A percentile compares a stretch with the other conserved stretches of the same genome.
phyloP scores from a whole-genome alignment of 1,140 invertebrate genomes.

The Papilio machaon region DNA sequence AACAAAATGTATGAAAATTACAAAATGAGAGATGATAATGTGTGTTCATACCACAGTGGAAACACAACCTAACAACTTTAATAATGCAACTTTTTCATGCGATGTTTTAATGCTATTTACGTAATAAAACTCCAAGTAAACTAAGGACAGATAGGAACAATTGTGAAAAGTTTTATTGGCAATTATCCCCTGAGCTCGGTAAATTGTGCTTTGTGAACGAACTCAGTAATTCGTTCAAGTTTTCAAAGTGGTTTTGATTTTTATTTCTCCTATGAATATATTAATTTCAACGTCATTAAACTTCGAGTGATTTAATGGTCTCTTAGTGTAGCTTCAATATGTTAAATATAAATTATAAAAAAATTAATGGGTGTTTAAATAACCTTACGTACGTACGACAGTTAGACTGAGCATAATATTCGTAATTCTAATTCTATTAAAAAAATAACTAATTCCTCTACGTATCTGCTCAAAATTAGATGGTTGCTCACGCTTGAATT shows the following conservation, averaged over 20 bases:
- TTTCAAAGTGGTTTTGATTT: neutral
- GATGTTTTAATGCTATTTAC: slow-evolving; percentile 2
- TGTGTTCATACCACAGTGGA: neutral
- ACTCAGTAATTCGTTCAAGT: neutral
- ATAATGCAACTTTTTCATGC: neutral
- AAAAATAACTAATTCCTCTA: too few species aligned
- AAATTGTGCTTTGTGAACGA: slow-evolving; percentile 19
- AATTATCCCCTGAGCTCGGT: slow-evolving; percentile 15
- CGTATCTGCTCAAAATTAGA: too few species aligned
- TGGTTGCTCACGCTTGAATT: too few species aligned
- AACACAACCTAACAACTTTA: neutral
- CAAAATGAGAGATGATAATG: neutral
- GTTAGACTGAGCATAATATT: too few species aligned
- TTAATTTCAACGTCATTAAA: neutral
- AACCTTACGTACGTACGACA: too few species aligned
- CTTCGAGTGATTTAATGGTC: neutral
- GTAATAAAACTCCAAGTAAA: slow-evolving; percentile 2
- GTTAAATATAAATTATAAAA: too few species aligned
- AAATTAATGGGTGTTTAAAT: too few species aligned
- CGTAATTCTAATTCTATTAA: too few species aligned
- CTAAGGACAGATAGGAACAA: slow-evolving; percentile 23
- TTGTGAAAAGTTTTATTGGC: slow-evolving; percentile 26
- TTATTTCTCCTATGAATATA: neutral
- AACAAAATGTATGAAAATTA: too few species aligned
- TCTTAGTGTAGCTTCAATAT: neutral